Base-by-base conservation (phyloP, 2,113 vertebrate genomes). In the Laterallus jamaicensis region DNA sequence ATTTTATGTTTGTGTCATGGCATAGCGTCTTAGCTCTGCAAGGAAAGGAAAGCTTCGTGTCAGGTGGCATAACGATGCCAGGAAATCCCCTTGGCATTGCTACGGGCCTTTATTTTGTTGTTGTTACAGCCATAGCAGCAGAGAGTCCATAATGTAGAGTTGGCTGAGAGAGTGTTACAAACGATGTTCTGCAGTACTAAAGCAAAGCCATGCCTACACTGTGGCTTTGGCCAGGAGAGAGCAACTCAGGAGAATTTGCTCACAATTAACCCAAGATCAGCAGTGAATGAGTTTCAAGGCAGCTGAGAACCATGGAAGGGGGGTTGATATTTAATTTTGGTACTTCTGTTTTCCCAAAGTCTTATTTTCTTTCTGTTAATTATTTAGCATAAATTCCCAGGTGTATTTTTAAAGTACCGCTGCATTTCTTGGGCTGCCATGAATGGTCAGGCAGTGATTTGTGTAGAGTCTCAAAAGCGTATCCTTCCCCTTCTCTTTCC, bases 141-240 rank as follows among this genome's bases (percentile, higher is more conserved):
- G 75, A 60, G 80, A 56, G 56, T 15, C 56, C 4, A 0, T n/a
- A 54, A 31, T 2, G 0, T 3, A 11, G 66, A 84, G 47, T 1
- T 63, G 52, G 42, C 42, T 63, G 40, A 13, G 37, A 16, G 47
- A 40, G 49, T 19, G 25, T 63, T 55, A 31, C 5, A 56, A 28
- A 37, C 10, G 1, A n/a, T 50, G 15, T 42, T 81, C 37, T 68
- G 19, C 2, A 3, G 11, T 37, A 12, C 6, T 29, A 11, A 64
- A 74, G 49, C 13, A 12, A 56, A 68, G 39, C 9, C 31, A 11
- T 39, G 35, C 49, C 58, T 63, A 3, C 1, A 0, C 42, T 84
- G 69, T 86, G n/a, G 74, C 59, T 56, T 64, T 42, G 42, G 22
- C 31, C 11, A 3, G 44, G 59, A 59, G 52, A 58, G 17, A 79